Evolutionary conservation across 1,140 invertebrate species (phyloP).

Genomic region (Drosophila lacteicornis): DNA sequence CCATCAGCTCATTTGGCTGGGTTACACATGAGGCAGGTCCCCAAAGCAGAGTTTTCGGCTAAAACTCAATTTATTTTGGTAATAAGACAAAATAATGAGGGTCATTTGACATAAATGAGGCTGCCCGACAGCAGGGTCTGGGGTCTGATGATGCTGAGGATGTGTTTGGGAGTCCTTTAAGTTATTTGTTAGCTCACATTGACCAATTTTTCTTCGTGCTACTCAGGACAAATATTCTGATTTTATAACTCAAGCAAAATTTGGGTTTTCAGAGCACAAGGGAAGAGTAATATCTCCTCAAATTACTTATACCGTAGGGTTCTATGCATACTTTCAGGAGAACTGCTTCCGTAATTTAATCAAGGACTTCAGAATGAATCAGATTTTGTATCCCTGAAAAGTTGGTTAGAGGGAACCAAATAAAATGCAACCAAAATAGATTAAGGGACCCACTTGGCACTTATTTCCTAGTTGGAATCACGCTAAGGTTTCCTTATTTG

Average conservation of each 20-base stretch:
- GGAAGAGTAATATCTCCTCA: not conserved
- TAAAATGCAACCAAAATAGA: not conserved
- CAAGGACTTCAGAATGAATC: not conserved
- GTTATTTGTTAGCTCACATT: slow-evolving; percentile 67
- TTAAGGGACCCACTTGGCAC: no score
- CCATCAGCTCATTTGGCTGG: slow-evolving; percentile 25
- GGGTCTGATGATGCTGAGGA: slow-evolving; percentile 1
- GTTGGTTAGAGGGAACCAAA: not conserved
- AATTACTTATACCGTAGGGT: not conserved
- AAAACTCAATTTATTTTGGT: slow-evolving; percentile 82
- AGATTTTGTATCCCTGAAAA: not conserved
- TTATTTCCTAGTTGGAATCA: not conserved
- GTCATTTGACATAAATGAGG: slow-evolving; percentile 80
- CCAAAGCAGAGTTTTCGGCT: slow-evolving; percentile 57
- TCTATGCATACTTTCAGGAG: not conserved
- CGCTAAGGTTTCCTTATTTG: not conserved
- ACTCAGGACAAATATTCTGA: slow-evolving; percentile 32
- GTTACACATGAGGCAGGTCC: slow-evolving; percentile 34
- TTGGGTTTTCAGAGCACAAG: slow-evolving; percentile 12
- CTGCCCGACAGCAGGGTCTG: slow-evolving; percentile 8
- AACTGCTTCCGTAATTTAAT: not conserved
- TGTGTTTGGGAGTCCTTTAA: slow-evolving; percentile 50
- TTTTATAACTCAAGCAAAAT: slow-evolving; percentile 50
- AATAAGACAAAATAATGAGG: slow-evolving; percentile 80
- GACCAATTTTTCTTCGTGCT: slow-evolving; percentile 66